phyloP scores from a whole-genome alignment of 2,113 vertebrate genomes.

The Alligator mississippiensis region DNA sequence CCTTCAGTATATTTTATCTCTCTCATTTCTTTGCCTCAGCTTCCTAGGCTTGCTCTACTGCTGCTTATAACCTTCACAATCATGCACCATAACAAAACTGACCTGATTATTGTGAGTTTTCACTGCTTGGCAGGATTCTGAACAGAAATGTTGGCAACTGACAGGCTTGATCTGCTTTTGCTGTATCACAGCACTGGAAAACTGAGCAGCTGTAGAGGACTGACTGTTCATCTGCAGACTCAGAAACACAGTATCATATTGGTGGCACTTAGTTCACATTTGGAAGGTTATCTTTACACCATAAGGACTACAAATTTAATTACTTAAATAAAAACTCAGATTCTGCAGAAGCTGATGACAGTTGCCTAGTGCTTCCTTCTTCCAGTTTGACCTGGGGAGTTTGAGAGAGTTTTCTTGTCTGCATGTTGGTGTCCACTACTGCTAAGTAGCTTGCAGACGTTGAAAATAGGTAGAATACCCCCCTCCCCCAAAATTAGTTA shows the following conservation, averaged over 20 bases:
- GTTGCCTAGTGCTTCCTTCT: background rate
- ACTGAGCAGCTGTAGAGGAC: background rate
- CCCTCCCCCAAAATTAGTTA: background rate
- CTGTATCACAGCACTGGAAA: background rate
- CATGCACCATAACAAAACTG: background rate
- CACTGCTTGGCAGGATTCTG: fast-evolving
- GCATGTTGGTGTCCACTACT: background rate
- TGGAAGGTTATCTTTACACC: conserved; percentile 31
- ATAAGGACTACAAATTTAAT: conserved; percentile 37
- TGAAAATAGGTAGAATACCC: background rate
- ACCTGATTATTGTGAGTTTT: no score
- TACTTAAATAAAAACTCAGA: conserved; percentile 52
- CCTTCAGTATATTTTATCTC: fast-evolving
- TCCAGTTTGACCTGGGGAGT: background rate
- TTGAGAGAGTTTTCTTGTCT: background rate
- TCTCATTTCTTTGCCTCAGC: fast-evolving
- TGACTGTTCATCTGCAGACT: background rate
- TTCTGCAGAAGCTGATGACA: conserved; percentile 14
- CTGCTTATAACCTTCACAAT: fast-evolving
- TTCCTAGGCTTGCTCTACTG: fast-evolving
- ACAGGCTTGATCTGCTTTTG: background rate
- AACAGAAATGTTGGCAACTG: background rate
- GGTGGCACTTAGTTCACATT: background rate
- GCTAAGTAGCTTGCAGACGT: background rate
- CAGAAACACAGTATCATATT: background rate